These are phyloP conservation scores for Hyla sarda DNA, from an alignment of 2,113 vertebrate genomes.

Conservation along the genomic window DNA sequence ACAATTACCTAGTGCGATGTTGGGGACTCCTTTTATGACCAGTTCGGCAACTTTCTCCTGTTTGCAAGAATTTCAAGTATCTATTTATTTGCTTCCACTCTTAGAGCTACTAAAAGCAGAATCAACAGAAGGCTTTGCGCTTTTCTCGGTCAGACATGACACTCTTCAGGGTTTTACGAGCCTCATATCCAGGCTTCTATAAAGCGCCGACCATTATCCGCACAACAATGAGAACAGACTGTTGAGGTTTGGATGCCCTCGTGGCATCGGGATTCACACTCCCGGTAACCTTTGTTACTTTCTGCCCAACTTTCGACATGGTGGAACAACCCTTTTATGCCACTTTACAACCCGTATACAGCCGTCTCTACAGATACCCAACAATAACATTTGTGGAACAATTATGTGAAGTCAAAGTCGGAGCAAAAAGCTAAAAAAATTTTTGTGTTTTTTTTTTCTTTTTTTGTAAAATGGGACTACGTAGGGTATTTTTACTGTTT, in stretches of 20 bases:
- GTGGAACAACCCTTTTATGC: background rate
- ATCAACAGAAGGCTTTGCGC: too few species aligned
- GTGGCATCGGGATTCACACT: background rate
- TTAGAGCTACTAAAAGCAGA: too few species aligned
- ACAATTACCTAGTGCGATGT: background rate
- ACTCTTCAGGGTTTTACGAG: conserved; percentile 1
- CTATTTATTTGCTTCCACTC: conserved; percentile 20
- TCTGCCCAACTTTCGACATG: background rate
- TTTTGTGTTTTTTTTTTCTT: too few species aligned
- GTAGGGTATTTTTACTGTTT: too few species aligned
- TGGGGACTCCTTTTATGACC: conserved; percentile 5
- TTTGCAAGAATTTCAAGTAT: conserved; percentile 43
- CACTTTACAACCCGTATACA: background rate
- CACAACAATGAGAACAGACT: background rate
- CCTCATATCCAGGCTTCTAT: background rate
- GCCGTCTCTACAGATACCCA: too few species aligned
- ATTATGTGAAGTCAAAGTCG: too few species aligned
- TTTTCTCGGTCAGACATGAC: too few species aligned
- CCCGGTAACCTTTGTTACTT: background rate
- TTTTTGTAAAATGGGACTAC: too few species aligned
- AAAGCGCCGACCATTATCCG: background rate
- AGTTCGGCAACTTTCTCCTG: conserved; percentile 40
- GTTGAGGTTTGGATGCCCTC: background rate
- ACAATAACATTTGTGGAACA: too few species aligned
- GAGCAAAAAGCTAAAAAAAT: too few species aligned